Conservation (phyloP, 1,140 invertebrate species). For the Phymastichus coffea region DNA sequence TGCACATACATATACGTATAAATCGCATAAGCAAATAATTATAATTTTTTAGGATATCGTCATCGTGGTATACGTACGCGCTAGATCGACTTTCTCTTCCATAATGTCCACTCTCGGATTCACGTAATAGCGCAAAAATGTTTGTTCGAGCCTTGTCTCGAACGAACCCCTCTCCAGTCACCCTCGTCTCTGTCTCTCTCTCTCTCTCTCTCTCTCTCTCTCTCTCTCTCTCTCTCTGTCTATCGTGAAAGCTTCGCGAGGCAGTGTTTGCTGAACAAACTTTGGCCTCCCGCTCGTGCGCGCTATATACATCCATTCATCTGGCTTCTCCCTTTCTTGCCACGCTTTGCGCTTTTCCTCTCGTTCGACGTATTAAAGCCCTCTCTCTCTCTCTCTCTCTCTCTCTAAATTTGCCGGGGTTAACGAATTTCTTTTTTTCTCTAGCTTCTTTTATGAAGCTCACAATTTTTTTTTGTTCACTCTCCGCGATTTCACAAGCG, state of each 20-base stretch:
- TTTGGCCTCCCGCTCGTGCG: constrained; percentile 29
- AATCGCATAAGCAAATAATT: too few relatives aligned
- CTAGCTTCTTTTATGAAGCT: constrained; percentile 17
- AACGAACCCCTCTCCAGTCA: not conserved
- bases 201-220: constrained; percentile 5
- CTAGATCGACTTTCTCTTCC: constrained; percentile 14
- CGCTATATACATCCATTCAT: constrained; percentile 20
- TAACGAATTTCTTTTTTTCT: constrained; percentile 25
- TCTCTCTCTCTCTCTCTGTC: not conserved
- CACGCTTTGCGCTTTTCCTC: constrained; percentile 23
- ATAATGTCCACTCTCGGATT: constrained; percentile 49
- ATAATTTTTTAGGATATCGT: too few relatives aligned
- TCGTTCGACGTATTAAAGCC: constrained; percentile 28
- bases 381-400: too few relatives aligned
- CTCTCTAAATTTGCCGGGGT: constrained; percentile 22
- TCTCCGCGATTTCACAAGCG: constrained; percentile 8
- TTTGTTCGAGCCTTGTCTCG: constrained; percentile 40
- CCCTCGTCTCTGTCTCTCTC: not conserved
- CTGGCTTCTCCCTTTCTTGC: not conserved
- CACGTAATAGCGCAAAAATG: constrained; percentile 52
- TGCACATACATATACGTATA: too few relatives aligned
- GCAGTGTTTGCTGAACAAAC: constrained; percentile 46
- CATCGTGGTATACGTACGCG: not conserved
- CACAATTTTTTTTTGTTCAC: constrained; percentile 14
- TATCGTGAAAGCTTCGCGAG: constrained; percentile 25